Evolutionary conservation across 1,140 invertebrate species (phyloP), one percentile per base, ranked within the genome.

Genomic region (Sesamia nonagrioides): DNA sequence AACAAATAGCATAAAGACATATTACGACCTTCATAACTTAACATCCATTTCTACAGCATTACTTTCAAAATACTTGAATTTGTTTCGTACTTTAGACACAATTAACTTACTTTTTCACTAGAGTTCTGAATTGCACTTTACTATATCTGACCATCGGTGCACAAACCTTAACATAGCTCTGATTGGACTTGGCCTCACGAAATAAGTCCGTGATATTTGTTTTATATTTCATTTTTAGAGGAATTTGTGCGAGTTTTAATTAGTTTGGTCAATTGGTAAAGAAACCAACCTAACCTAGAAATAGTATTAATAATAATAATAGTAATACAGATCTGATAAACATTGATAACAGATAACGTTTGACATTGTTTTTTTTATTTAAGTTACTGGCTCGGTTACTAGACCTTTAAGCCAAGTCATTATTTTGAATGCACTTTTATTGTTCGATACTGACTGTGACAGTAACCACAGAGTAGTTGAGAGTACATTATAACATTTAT

Each of bases 101-200:
- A 48, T 5, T 42, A 40, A 91, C 91, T 86, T 82, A 95, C 88
- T 96, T 96, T 90, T 97, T 95, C 2, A 99, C 98, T 15, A 99
- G 92, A 63, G 95, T 96, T 86, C 98, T 95, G 90, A 99, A 99
- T 85, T 98, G 97, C 45, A 99, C 95, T 94, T 98, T 99, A 88
- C 98, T 99, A 87, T 99, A 99, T 84, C 98, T 96, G 50, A 99
- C 98, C 98, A 99, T 99, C 11, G 98, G 98, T 11, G 98, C 98
- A 96, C 97, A 98, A 56, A 99, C 95, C 95, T 97, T 98, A 45
- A 98, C 88, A 84, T 97, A 94, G 84, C 95, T 94, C 89, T 96
- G 93, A 52, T 89, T 94, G 82, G 50, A 93, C 91, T 91, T 96
- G 84, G 90, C 86, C 63, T 87, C 79, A 40, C 68, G 48, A 89